These are phyloP conservation scores for Notechis scutatus DNA, from an alignment of 2,113 vertebrate species.

Conservation along the genomic window DNA sequence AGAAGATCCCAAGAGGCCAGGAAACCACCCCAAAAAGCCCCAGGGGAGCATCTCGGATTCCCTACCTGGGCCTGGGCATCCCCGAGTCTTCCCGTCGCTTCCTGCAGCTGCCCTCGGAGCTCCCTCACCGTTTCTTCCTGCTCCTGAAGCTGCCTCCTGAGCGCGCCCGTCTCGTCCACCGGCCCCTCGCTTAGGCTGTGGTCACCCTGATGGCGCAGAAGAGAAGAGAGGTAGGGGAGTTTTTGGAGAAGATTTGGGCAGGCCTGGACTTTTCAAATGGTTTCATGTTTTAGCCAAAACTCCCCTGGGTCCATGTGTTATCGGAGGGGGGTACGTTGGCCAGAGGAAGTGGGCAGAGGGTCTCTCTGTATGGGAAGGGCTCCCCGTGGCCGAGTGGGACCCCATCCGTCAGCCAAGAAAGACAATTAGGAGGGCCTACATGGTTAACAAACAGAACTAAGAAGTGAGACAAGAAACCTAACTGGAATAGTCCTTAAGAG, in stretches of 20 bases:
- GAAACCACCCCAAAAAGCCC: neutral
- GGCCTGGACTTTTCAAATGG: neutral
- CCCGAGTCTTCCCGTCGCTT: slow-evolving; percentile 54
- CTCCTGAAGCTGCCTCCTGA: slow-evolving; percentile 73
- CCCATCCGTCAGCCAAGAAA: neutral
- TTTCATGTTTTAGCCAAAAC: neutral
- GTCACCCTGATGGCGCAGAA: neutral
- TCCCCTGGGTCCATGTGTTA: no score
- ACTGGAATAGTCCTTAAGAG: no score
- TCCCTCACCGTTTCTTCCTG: slow-evolving; percentile 64
- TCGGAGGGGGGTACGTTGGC: no score
- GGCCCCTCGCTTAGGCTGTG: slow-evolving; percentile 30
- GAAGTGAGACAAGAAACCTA: no score
- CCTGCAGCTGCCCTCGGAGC: slow-evolving; percentile 71
- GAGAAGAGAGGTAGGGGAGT: neutral
- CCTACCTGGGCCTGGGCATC: slow-evolving; percentile 77
- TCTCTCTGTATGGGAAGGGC: neutral
- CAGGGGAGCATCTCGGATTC: neutral
- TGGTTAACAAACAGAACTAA: no score
- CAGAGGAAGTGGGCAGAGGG: neutral
- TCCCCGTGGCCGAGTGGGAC: neutral
- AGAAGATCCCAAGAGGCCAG: no score
- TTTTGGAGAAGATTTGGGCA: neutral
- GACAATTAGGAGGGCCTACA: no score
- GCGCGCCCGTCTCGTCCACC: slow-evolving; percentile 68